phyloP scores from a whole-genome alignment of 2,797 vertebrate genomes.

The Rhynchonycteris naso region DNA sequence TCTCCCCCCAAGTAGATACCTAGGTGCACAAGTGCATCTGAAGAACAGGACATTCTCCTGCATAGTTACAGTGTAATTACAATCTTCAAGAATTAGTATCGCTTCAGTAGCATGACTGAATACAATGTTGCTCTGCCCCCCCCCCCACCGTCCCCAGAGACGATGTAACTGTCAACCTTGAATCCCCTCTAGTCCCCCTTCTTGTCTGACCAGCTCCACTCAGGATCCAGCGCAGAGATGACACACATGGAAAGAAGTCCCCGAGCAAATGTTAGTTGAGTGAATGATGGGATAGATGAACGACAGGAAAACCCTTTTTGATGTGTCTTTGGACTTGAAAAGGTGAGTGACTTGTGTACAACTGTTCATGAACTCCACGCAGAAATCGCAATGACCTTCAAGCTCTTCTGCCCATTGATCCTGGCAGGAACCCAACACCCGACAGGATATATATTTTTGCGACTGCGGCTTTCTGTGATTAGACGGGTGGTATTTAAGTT shows the following conservation, averaged over 20 bases:
- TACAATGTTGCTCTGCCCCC: neutral
- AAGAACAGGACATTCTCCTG: neutral
- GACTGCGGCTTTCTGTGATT: neutral
- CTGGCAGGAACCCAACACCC: neutral
- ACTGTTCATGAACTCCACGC: too few species aligned
- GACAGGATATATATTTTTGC: neutral
- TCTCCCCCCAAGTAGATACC: neutral
- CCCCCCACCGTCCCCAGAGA: neutral
- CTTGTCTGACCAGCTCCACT: neutral
- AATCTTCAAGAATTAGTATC: neutral
- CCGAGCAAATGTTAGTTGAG: neutral
- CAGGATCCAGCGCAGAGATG: neutral
- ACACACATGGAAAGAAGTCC: neutral
- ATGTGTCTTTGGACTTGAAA: neutral
- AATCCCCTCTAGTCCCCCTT: neutral
- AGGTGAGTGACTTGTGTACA: rapidly evolving
- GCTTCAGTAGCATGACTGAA: neutral
- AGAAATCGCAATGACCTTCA: too few species aligned
- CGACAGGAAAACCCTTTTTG: neutral
- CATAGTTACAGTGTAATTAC: neutral
- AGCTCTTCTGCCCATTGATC: neutral
- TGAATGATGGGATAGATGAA: neutral
- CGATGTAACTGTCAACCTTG: neutral
- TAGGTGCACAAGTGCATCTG: neutral
- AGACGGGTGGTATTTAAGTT: neutral